phyloP scores from a whole-genome alignment of 1,140 invertebrate genomes.

The Procambarus virginalis region DNA sequence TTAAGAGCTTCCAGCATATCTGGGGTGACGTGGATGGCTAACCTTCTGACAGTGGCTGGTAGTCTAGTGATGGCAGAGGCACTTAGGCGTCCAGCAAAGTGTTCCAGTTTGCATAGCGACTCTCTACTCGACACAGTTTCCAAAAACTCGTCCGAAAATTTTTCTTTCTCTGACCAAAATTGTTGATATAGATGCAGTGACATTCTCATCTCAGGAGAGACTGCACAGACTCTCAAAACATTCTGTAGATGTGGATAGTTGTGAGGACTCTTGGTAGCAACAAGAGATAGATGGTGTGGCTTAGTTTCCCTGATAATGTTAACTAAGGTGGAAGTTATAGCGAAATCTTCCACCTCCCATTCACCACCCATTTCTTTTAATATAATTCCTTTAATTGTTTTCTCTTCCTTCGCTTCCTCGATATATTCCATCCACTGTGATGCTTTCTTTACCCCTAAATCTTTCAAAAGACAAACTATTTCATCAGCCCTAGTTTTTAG shows the following conservation, averaged over 20 bases:
- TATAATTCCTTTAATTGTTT: slow-evolving; percentile 25
- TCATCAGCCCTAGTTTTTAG: slow-evolving; percentile 25
- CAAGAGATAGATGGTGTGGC: slow-evolving; percentile 10
- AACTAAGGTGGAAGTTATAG: slow-evolving; percentile 35
- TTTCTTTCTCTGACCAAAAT: slow-evolving; percentile 57
- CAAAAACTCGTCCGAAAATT: slow-evolving; percentile 33
- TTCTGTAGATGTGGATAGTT: slow-evolving; percentile 40
- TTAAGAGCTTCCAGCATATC: slow-evolving; percentile 29
- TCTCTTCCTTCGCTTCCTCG: slow-evolving; percentile 48
- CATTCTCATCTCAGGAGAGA: slow-evolving; percentile 10
- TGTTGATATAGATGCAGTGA: slow-evolving; percentile 55
- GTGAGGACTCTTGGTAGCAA: not conserved
- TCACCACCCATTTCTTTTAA: slow-evolving; percentile 43
- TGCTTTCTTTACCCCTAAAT: slow-evolving; percentile 16
- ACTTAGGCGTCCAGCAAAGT: slow-evolving; percentile 50
- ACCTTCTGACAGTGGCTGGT: slow-evolving; percentile 10
- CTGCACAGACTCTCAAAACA: slow-evolving; percentile 24
- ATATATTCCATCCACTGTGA: slow-evolving; percentile 54
- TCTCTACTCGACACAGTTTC: not conserved
- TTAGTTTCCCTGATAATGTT: slow-evolving; percentile 16
- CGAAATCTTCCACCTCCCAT: slow-evolving; percentile 49
- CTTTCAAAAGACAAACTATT: slow-evolving; percentile 47
- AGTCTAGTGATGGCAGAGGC: slow-evolving; percentile 19
- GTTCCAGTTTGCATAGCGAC: slow-evolving; percentile 21
- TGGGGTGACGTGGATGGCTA: slow-evolving; percentile 44